Percentiles rank a stretch among this genome's conserved stretches.
phyloP scores from a whole-genome alignment of 2,888 invertebrate genomes.

The Rotaria socialis region DNA sequence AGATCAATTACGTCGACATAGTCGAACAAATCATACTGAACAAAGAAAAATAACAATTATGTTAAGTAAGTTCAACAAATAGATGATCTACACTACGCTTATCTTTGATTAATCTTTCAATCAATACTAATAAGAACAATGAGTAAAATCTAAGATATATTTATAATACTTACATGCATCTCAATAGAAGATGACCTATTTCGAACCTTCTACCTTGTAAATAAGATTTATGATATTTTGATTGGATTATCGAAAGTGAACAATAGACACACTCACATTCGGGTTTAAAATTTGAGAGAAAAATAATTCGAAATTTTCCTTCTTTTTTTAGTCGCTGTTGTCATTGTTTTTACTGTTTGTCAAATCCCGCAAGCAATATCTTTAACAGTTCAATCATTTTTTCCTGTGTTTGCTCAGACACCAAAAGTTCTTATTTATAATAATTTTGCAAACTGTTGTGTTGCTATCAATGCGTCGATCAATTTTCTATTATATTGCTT shows the following conservation, averaged over 20 bases:
- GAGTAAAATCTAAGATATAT: too few species aligned
- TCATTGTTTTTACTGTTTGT: constrained; percentile 71
- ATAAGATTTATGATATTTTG: too few species aligned
- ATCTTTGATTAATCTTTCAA: too few species aligned
- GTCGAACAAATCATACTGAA: constrained; percentile 48
- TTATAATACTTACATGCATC: too few species aligned
- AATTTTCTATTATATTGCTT: constrained; percentile 76
- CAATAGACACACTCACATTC: too few species aligned
- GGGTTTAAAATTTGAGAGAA: background rate
- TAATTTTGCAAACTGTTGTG: constrained; percentile 70
- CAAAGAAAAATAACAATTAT: constrained; percentile 69
- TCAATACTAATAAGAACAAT: too few species aligned
- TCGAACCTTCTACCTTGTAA: too few species aligned
- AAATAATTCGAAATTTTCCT: background rate
- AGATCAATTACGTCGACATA: constrained; percentile 28
- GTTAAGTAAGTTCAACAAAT: constrained; percentile 59
- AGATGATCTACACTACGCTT: too few species aligned
- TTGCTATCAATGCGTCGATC: constrained; percentile 70
- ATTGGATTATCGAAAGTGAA: background rate
- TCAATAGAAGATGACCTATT: too few species aligned
- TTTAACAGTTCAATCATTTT: constrained; percentile 45
- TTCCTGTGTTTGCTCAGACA: background rate
- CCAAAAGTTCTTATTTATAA: constrained; percentile 61
- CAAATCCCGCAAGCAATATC: constrained; percentile 69
- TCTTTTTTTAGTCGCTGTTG: constrained; percentile 65